Evolutionary conservation across 2,113 vertebrate genomes (phyloP), one percentile per base, ranked within the genome.

Genomic region (Loxodonta africana): DNA sequence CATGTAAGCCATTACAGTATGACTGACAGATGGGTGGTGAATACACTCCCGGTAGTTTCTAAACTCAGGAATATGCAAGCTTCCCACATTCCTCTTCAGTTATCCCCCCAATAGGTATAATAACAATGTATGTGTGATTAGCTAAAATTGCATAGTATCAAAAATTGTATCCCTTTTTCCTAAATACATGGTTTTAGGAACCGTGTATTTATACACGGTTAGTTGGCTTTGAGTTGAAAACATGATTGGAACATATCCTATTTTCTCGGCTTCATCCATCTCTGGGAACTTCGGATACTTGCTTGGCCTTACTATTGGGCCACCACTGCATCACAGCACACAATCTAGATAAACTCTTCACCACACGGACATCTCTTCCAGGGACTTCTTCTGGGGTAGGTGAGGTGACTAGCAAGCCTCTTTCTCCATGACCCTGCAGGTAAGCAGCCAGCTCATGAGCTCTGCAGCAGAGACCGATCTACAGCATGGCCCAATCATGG

Each of bases 221-320:
- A n/a, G 46, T 46, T 33, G 60, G 26, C 33, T 82, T 60, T 2
- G 1, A 46, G 33, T 14, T n/a, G 76, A 57, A 44, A 44, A 33
- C 8, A 2, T 8, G n/a, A n/a, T 25, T n/a, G 21, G 17, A 20
- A 46, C 0, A 3, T 44, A 5, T 8, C 9, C 10, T 15, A 23
- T 44, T 71, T 71, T 71, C 80, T 48, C 46, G 81, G 60, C 44
- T n/a, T 94, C 41, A 4, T 15, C 20, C 6, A 3, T 2, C 1
- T 6, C 28, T 21, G 15, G 33, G 30, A 30, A n/a, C 15, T 23
- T 76, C 8, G 33, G 33, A 46, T 41, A 17, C 53, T 48, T 73
- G 8, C 21, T 76, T 69, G 26, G 12, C 48, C 18, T 48, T 33
- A 20, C 37, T 26, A 12, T 1, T 3, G 57, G 73, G 30, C 44